Evolutionary conservation across 2,797 vertebrate species (phyloP), one percentile per base, ranked within the genome.

Genomic region (Coilia nasus): DNA sequence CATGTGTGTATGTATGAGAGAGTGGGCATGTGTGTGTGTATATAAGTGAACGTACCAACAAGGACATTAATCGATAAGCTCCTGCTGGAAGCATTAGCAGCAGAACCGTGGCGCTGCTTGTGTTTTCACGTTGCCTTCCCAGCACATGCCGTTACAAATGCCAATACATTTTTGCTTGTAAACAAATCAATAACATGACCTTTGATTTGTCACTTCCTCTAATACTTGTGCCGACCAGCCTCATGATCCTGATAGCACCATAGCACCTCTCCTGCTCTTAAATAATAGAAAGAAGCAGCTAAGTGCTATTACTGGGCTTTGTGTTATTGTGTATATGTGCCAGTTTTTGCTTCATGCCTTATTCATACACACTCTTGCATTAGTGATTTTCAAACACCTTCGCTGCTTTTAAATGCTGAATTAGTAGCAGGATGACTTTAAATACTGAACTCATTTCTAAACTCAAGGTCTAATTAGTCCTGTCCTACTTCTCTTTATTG

Each of bases 121-220:
- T 41, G 28, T 75, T 75, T 41, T 75, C 64, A 35, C 35, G 67
- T 75, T 75, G 67, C 31, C 71, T 78, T n/a, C 21, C 31, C 71
- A 78, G 71, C 71, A 78, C 71, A 44, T 78, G 71, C 67, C 67
- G 35, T 75, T 75, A 75, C 67, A 75, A 17, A 75, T 35, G 67
- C 31, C 71, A 78, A 78, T 78, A 19, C 71, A 78, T 78, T 78
- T 44, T 17, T 41, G 31, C 31, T 7, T 21, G 31, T 44, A 78
- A 14, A 21, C 19, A 21, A 44, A 78, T 78, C 71, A 78, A 78
- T 78, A 78, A 17, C 35, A 41, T 78, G 71, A 44, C 71, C 71
- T 78, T 78, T 78, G 71, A 44, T 78, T 78, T 78, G 44, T 88
- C 67, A 25, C 87, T 87, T 84, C 54, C 81, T 83, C 59, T 21